Percentiles rank a stretch among this genome's conserved stretches.
These are phyloP conservation scores for Zoanthus gigantus DNA, from an alignment of 92 coral and sea anemone species.

Conservation along the genomic window DNA sequence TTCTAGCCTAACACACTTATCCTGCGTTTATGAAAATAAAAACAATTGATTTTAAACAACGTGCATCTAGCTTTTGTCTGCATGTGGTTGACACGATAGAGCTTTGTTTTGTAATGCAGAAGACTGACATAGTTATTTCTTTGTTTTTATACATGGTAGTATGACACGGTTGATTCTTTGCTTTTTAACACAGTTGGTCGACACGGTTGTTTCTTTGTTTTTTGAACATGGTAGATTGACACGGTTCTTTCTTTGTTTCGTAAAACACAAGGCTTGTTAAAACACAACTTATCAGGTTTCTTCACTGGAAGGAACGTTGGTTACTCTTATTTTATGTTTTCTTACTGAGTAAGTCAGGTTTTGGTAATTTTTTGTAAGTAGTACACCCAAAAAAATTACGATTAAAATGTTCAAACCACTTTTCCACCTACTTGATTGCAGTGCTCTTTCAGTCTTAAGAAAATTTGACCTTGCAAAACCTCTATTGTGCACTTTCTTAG, in stretches of 20 bases:
- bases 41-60: slow-evolving; percentile 17
- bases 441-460: slow-evolving; percentile 7
- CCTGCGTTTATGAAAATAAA: neutral
- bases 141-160: too few relatives aligned
- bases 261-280: too few relatives aligned
- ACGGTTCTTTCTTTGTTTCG: too few relatives aligned
- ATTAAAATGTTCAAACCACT: neutral
- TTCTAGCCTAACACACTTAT: too few relatives aligned
- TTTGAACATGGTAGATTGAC: too few relatives aligned
- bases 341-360: neutral
- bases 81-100: neutral
- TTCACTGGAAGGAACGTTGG: too few relatives aligned
- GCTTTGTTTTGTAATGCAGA: slow-evolving; percentile 1
- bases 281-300: too few relatives aligned
- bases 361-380: slow-evolving; percentile 9
- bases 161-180: neutral
- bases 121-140: too few relatives aligned
- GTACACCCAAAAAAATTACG: slow-evolving; percentile 5
- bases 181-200: neutral
- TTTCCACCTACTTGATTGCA: neutral
- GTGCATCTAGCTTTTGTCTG: slow-evolving; percentile 18
- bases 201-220: slow-evolving; percentile 15
- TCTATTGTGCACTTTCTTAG: neutral
- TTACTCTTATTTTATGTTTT: neutral
- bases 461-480: slow-evolving; percentile 10